Evolutionary conservation across 2,113 vertebrate species (phyloP), one percentile per base, ranked within the genome.

Genomic region (Sardina pilchardus): DNA sequence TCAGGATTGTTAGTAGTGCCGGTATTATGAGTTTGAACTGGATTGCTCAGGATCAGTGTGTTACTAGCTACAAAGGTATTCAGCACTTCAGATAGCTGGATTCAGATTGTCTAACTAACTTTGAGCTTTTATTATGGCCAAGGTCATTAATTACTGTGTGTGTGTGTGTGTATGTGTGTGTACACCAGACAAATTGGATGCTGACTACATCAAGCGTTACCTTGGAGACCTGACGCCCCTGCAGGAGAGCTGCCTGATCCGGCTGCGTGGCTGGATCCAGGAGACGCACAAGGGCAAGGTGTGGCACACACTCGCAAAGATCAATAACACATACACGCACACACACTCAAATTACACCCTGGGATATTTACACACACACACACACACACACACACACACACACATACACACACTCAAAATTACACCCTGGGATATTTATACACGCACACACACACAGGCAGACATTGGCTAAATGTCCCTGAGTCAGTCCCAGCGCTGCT

Each of bases 211-310:
- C 92, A 97, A 97, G 91, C 95, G 97, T 24, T 99, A 99, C 88
- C 93, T 99, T 85, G 98, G 98, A 0, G 98, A 99, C 92, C 91
- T 99, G 92, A 99, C 97, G 0, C 98, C 98, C 0, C 94, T 99
- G 86, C 98, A 99, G 92, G 98, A 99, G 91, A 99, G 98, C 94
- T 99, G 98, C 90, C 95, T 99, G 59, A 99, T 99, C 90, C 93
- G 97, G 5, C 96, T 99, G 63, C 96, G 98, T 42, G 96, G 96
- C 91, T 99, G 98, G 97, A 96, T 99, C 3, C 98, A 99, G 93
- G 98, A 99, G 86, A 97, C 96, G 0, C 98, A 99, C 93, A 99
- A 99, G 91, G 98, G 97, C 93, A 99, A 99, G 91, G 98, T 99
- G 90, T 93, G 94, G 16, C 21, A 44, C 17, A 6, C 6, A 83